Conservation (phyloP, 2,888 invertebrate species). For the Erynnis tages region DNA sequence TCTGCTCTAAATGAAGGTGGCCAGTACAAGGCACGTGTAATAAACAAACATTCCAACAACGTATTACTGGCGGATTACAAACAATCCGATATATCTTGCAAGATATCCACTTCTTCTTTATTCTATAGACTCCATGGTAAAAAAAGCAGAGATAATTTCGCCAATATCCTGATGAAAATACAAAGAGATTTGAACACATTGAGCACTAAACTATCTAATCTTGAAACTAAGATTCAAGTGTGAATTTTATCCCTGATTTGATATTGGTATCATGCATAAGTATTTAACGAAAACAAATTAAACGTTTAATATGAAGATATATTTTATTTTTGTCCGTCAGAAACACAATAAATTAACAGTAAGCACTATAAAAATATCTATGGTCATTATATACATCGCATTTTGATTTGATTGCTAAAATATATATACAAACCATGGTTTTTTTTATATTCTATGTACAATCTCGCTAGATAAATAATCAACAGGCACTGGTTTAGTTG, state of each 20-base stretch:
- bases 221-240: constrained; percentile 57
- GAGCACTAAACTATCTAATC: constrained; percentile 56
- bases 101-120: constrained; percentile 54
- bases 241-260: not conserved
- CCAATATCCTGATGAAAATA: constrained; percentile 62
- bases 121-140: constrained; percentile 54
- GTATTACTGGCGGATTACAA: constrained; percentile 42
- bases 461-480: not conserved
- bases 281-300: no score
- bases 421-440: constrained; percentile 13
- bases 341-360: constrained; percentile 4
- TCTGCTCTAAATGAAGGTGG: constrained; percentile 37
- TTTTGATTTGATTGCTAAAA: not conserved
- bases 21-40: constrained; percentile 39
- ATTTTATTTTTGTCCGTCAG: constrained; percentile 11
- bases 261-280: no score
- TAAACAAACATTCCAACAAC: constrained; percentile 36
- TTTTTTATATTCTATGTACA: constrained; percentile 15
- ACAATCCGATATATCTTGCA: constrained; percentile 54
- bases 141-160: constrained; percentile 63
- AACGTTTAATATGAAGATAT: not conserved
- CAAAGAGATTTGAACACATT: constrained; percentile 62
- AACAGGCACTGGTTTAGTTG: constrained; percentile 6
- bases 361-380: constrained; percentile 18
- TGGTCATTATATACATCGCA: constrained; percentile 17